Base-by-base conservation (phyloP, 2,113 vertebrate species). In the Gasterosteus nipponicus region DNA sequence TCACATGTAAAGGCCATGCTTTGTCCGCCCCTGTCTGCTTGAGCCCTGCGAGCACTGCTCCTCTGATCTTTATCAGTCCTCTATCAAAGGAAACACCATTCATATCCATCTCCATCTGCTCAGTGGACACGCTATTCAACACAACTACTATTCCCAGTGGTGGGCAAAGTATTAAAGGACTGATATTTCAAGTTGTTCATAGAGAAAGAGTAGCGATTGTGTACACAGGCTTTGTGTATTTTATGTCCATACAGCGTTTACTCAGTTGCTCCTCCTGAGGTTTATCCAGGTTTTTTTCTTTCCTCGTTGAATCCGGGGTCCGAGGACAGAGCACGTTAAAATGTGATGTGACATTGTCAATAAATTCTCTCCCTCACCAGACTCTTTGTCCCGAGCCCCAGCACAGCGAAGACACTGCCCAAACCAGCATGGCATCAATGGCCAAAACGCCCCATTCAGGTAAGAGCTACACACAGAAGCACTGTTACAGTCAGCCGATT, bases 341-440 rank as follows among this genome's bases (percentile, higher is more conserved):
- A 42, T 31, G 31, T 46, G 15, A 64, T 67, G 11, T 42, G 67
- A 82, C 3, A 2, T 63, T 63, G n/a, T 33, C 10, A 19, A 12
- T 69, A 49, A 35, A 61, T 73, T 6, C 51, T 65, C 57, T 79
- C 7, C 80, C n/a, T 84, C 73, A 22, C 19, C 87, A 94, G 93
- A 88, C 69, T 0, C 82, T 89, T 26, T 69, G 90, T 8, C 82
- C 92, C 0, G 92, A 91, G 26, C 62, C 88, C 47, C 81, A 91
- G 35, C 83, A 84, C 41, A 63, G 84, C 60, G 91, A 90, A 33
- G 92, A 91, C 12, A 59, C 77, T 10, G n/a, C 77, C 1, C 83
- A 77, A 41, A 79, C 80, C 84, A 91, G 82, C 61, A 94, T 93
- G 93, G 92, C 92, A 18, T 89, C 87, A 0, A 84, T 91, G 42